Evolutionary conservation across 2,797 vertebrate species (phyloP), one percentile per base, ranked within the genome.

Genomic region (Ctenopoma kingsleyae): DNA sequence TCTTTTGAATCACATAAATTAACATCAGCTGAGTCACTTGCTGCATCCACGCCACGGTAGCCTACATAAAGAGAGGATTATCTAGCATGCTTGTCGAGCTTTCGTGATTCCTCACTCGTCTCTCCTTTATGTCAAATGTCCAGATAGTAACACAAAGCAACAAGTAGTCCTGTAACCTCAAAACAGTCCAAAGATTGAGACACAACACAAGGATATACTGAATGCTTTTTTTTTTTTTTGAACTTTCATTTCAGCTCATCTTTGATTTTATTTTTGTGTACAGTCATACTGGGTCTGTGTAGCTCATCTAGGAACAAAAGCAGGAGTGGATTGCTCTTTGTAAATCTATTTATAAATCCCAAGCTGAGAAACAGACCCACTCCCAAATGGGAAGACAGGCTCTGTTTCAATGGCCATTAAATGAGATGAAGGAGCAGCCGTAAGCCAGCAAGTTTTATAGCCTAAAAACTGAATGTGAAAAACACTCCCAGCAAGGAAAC

Each of bases 301-400:
- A 22, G 74, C 71, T 80, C 53, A 50, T 58, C 63, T 41, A 59
- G 30, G 53, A 79, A 82, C 74, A 78, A 78, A 84, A 71, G 60
- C 76, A 68, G 72, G 36, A 73, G 36, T 43, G 69, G 66, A 69
- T 76, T 59, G 36, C 53, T 84, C 77, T 83, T 89, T 85, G 71
- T 84, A 43, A 67, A 74, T 87, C 83, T 93, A 88, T 89, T 89
- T 81, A 87, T 91, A 89, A 80, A 81, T 60, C 15, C 51, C 0
- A 32, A 78, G 81, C 71, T 81, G 65, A 84, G 74, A 88, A 80
- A 74, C 78, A 81, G 80, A 87, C 23, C 66, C 41, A 12, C 78
- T 87, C 78, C 87, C 78, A 38, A 62, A 32, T 73, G 66, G 67
- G 36, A 82, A 75, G 72, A 66, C 69, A 13, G 59, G 20, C 72